Evolutionary conservation across 2,797 vertebrate genomes (phyloP), one percentile per base, ranked within the genome.

Genomic region (Jordanella pulchra): DNA sequence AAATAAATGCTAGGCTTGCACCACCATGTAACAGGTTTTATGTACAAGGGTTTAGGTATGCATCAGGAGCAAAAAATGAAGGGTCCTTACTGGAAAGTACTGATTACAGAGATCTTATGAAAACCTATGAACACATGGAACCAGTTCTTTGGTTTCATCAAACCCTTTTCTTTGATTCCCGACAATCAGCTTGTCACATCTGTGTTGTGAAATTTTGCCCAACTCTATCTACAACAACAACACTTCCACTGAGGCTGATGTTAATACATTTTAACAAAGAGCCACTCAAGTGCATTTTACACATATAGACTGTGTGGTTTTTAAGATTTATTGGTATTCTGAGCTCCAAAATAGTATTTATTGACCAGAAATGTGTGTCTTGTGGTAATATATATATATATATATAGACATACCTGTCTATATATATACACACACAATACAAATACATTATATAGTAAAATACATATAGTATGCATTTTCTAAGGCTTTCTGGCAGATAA

Each of bases 401-500:
- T n/a, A n/a, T n/a, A n/a, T n/a, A n/a, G n/a, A n/a, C n/a, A n/a
- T n/a, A n/a, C n/a, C n/a, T n/a, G n/a, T n/a, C n/a, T n/a, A n/a
- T n/a, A n/a, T n/a, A n/a, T n/a, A n/a, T n/a, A n/a, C n/a, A n/a
- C n/a, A n/a, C n/a, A n/a, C n/a, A n/a, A n/a, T n/a, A n/a, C n/a
- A n/a, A n/a, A n/a, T n/a, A n/a, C n/a, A n/a, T n/a, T 35, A 2
- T 7, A 17, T 48, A 48, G 35, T 18, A 70, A 4, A 15, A 25
- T 21, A 25, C 3, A 0, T 28, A 47, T 3, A 13, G 44, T 0
- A 5, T 2, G 3, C 30, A 71, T 21, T 69, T 68, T 50, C n/a
- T 27, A 44, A 12, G 27, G 50, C 42, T 65, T 84, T 77, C 53
- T 77, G 79, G 75, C 67, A 80, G 30, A 42, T 15, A 39, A 66